Evolutionary conservation across 2,888 invertebrate genomes (phyloP).

Genomic region (Petrolisthes manimaculis): DNA sequence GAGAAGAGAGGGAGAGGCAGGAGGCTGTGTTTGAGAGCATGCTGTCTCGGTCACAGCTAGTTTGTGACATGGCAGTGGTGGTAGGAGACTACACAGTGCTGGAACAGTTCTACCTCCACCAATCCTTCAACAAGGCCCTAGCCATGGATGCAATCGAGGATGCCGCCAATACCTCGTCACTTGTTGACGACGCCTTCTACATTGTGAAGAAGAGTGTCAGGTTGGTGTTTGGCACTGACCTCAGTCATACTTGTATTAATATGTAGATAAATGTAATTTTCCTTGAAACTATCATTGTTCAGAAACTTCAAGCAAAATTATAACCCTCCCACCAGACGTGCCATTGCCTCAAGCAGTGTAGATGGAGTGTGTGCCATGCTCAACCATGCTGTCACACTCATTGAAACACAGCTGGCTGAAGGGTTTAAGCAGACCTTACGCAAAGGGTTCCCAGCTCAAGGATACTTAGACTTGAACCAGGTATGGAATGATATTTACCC

Average conservation of each 20-base stretch:
- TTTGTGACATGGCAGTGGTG: conserved; percentile 64
- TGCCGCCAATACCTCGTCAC: conserved; percentile 82
- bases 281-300: neutral
- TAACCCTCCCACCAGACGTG: conserved; percentile 77
- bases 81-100: conserved; percentile 74
- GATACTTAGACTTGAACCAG: conserved; percentile 80
- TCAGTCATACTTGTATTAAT: neutral
- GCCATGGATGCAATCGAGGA: conserved; percentile 73
- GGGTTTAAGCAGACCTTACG: conserved; percentile 79
- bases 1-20: conserved; percentile 54
- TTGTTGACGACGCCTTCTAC: conserved; percentile 98
- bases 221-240: conserved; percentile 70
- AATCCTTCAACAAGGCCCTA: conserved; percentile 77
- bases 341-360: conserved; percentile 89
- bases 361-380: conserved; percentile 97
- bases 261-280: neutral
- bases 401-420: conserved; percentile 87
- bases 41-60: conserved; percentile 54
- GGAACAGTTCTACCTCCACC: conserved; percentile 75
- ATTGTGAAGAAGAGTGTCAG: conserved; percentile 94
- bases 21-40: conserved; percentile 52
- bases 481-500: conserved; percentile 5
- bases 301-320: neutral
- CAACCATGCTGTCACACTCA: conserved; percentile 88
- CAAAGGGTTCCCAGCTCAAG: conserved; percentile 69